Conservation (phyloP, 2,797 vertebrate species). For the Pteropus rufus region DNA sequence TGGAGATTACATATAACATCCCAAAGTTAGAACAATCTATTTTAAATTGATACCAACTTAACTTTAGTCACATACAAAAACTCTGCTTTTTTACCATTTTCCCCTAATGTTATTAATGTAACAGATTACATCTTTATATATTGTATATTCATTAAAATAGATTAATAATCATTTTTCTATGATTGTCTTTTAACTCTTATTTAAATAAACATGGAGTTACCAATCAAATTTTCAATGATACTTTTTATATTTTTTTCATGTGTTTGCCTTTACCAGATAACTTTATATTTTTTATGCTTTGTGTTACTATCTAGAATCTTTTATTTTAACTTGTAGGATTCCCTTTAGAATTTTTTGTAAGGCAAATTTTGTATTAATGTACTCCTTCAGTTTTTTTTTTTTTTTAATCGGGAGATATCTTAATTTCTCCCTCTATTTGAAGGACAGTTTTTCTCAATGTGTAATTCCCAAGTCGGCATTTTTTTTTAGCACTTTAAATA, state of each 20-base stretch:
- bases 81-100: not conserved
- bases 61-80: not conserved
- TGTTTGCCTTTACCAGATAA: not conserved
- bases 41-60: not conserved
- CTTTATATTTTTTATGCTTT: not conserved
- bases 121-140: not conserved
- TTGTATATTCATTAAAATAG: not conserved
- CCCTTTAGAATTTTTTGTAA: too few species aligned
- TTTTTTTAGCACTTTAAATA: too few species aligned
- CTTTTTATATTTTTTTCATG: not conserved
- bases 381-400: too few species aligned
- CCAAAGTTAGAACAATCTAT: not conserved
- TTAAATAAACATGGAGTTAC: not conserved
- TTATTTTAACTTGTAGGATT: too few species aligned
- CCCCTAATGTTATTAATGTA: not conserved
- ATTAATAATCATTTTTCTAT: not conserved
- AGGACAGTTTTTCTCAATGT: too few species aligned
- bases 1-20: not conserved
- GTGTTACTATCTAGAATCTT: too few species aligned
- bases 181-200: not conserved
- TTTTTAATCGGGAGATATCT: too few species aligned
- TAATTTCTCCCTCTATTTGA: too few species aligned
- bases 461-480: too few species aligned
- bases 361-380: too few species aligned
- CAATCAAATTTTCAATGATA: not conserved